Evolutionary conservation across 2,888 invertebrate genomes (phyloP), one percentile per base, ranked within the genome.

Genomic region (Teleogryllus oceanicus): DNA sequence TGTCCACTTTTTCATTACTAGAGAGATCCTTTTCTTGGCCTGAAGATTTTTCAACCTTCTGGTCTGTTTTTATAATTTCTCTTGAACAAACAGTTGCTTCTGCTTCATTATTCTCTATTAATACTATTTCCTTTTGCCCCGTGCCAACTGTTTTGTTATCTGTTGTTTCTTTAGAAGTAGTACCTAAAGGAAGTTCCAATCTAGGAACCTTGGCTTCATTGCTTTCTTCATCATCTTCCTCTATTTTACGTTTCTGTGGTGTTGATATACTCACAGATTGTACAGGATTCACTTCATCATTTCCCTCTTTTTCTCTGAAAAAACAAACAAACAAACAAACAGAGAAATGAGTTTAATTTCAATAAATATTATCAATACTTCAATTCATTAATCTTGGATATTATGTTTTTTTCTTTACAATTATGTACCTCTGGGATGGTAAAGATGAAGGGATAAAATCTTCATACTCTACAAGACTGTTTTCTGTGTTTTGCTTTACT

Each of bases 371-470:
- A 37, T 37, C 8, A 37, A 8, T 37, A 37, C 37, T 37, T 37
- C 37, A 37, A 37, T 37, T 24, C 37, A 37, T 37, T 37, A 37
- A 37, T 37, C 37, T 37, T 37, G 37, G 37, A 37, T 5, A 8
- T 37, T 37, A 8, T 24, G 24, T 24, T 37, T 37, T 37, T 37
- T 37, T 62, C 11, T 62, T 13, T 13, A 18, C 62, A 62, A 37
- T 62, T 62, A 18, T 13, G 4, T 62, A 62, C 62, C n/a, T 62
- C 62, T 62, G 62, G 13, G 62, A 62, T 62, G 37, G 37, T 37
- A 62, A 62, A 18, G 62, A 62, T 18, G 62, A 62, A 62, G 62
- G 62, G 62, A 62, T 62, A 62, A 62, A 62, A 62, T 62, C 62
- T 62, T 62, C 62, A 62, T n/a, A 62, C 0, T 62, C 62, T n/a